Evolutionary conservation across 2,113 vertebrate species (phyloP).

Genomic region (Myodes glareolus): DNA sequence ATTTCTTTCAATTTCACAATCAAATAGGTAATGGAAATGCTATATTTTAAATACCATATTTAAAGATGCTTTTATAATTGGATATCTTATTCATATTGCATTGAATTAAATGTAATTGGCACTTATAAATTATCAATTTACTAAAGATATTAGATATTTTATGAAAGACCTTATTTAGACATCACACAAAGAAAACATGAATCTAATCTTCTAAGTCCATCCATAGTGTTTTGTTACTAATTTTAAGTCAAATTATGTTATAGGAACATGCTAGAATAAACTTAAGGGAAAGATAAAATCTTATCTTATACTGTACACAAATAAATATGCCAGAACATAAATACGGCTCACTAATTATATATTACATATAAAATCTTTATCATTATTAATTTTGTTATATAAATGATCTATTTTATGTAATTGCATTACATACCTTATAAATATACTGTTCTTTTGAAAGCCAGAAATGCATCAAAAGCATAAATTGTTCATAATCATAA

Average conservation of each 20-base stretch:
- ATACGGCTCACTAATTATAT: background rate
- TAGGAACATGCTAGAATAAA: background rate
- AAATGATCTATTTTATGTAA: too few species aligned
- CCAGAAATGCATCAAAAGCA: background rate
- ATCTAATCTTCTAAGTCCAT: background rate
- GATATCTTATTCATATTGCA: background rate
- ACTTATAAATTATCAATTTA: background rate
- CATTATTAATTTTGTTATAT: too few species aligned
- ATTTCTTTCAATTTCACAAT: constrained; percentile 16
- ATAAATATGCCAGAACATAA: background rate
- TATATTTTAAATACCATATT: background rate
- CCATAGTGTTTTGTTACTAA: background rate
- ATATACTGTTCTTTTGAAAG: constrained; percentile 44
- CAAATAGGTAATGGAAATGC: constrained; percentile 7
- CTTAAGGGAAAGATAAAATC: background rate
- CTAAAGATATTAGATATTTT: background rate
- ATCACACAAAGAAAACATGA: background rate
- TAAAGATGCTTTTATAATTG: constrained; percentile 31
- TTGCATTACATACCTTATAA: background rate
- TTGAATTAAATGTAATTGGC: background rate
- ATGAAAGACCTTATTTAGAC: background rate
- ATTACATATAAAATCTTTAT: background rate
- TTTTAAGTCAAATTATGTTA: constrained; percentile 9
- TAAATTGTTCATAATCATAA: background rate
- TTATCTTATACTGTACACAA: background rate